A percentile compares a stretch with the other conserved stretches of the same genome.
These are phyloP conservation scores for Athalia rosae DNA, from an alignment of 2,888 invertebrate species.

Conservation along the genomic window DNA sequence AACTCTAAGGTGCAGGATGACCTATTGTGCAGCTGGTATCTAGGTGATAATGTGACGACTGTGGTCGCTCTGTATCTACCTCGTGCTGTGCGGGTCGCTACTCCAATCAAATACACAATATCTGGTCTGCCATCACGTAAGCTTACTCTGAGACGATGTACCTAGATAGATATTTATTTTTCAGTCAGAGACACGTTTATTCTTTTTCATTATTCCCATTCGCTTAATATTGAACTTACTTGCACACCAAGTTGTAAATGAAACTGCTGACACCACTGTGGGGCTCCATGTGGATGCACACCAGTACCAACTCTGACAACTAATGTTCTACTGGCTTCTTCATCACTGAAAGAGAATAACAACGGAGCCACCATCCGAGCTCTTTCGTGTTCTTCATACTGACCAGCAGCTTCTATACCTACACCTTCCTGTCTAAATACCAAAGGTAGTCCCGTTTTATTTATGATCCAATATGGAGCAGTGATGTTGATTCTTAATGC, in stretches of 20 bases:
- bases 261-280: slow-evolving; percentile 91
- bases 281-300: slow-evolving; percentile 75
- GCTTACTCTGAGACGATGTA: slow-evolving; percentile 77
- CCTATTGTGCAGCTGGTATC: slow-evolving; percentile 95
- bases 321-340: slow-evolving; percentile 87
- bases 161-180: slow-evolving; percentile 54
- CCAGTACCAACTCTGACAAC: slow-evolving; percentile 86
- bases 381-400: slow-evolving; percentile 95
- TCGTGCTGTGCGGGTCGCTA: slow-evolving; percentile 90
- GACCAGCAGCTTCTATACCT: slow-evolving; percentile 87
- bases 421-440: slow-evolving; percentile 94
- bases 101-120: slow-evolving; percentile 89
- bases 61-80: slow-evolving; percentile 93
- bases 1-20: slow-evolving; percentile 86
- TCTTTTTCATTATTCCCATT: background rate
- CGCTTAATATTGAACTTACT: slow-evolving; percentile 75
- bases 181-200: slow-evolving; percentile 15
- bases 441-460: slow-evolving; percentile 96
- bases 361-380: slow-evolving; percentile 95
- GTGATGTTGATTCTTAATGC: slow-evolving; percentile 82
- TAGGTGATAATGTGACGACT: slow-evolving; percentile 93
- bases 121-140: slow-evolving; percentile 80
- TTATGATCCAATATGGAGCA: slow-evolving; percentile 96
- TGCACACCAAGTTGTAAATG: slow-evolving; percentile 87
- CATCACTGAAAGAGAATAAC: slow-evolving; percentile 94